Evolutionary conservation across 2,888 invertebrate genomes (phyloP).

Genomic region (Tyria jacobaeae): DNA sequence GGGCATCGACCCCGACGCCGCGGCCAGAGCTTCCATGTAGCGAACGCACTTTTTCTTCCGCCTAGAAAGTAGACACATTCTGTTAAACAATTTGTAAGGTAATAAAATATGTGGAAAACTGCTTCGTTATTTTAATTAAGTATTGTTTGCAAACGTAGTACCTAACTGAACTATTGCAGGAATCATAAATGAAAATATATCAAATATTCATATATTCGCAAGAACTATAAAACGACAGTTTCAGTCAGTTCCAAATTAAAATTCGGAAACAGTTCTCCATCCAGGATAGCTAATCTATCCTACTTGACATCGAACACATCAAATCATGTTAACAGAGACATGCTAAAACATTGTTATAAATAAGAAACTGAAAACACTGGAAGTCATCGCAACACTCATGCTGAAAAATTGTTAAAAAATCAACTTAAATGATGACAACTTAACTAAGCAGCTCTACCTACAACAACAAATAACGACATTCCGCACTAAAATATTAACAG

Average conservation of each 20-base stretch:
- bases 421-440: constrained; percentile 28
- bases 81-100: constrained; percentile 21
- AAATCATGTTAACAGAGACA: constrained; percentile 45
- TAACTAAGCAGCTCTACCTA: constrained; percentile 52
- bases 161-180: too few species aligned
- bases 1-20: constrained; percentile 89
- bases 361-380: constrained; percentile 38
- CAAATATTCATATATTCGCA: too few species aligned
- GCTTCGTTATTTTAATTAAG: constrained; percentile 12
- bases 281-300: constrained; percentile 45
- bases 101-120: constrained; percentile 24
- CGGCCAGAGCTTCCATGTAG: constrained; percentile 95
- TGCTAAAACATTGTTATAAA: constrained; percentile 45
- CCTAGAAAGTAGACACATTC: constrained; percentile 78
- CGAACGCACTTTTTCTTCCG: constrained; percentile 99
- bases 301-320: constrained; percentile 55
- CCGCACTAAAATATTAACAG: constrained; percentile 25
- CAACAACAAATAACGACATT: constrained; percentile 48
- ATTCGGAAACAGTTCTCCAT: constrained; percentile 28
- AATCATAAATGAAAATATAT: too few species aligned
- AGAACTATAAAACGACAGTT: background rate
- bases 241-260: background rate
- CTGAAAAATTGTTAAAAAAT: constrained; percentile 42
- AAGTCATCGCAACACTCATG: constrained; percentile 45
- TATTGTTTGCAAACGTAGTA: background rate